These are phyloP conservation scores for Heteropelma amictum DNA, from an alignment of 2,888 invertebrate genomes.

Conservation along the genomic window DNA sequence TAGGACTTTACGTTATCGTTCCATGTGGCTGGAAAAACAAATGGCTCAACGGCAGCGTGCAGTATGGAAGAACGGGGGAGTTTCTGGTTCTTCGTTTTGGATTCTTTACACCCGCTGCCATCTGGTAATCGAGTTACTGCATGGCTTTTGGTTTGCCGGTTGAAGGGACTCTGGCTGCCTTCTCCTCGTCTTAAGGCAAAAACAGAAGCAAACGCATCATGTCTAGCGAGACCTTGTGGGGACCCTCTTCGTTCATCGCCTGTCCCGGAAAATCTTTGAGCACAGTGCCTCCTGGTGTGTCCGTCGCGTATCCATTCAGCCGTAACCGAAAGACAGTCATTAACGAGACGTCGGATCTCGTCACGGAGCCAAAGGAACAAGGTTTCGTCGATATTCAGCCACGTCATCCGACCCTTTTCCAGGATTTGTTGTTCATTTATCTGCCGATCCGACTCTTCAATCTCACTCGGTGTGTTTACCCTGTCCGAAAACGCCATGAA, in stretches of 20 bases:
- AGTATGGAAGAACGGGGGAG: slow-evolving; percentile 5
- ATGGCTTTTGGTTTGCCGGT: not conserved
- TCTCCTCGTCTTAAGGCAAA: slow-evolving; percentile 21
- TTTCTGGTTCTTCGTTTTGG: slow-evolving; percentile 15
- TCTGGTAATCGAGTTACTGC: slow-evolving; percentile 45
- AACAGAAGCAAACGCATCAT: slow-evolving; percentile 24
- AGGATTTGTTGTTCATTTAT: slow-evolving; percentile 22
- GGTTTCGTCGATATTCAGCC: slow-evolving; percentile 27
- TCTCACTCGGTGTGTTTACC: not conserved
- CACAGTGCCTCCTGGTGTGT: slow-evolving; percentile 10
- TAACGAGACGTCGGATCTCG: slow-evolving; percentile 24
- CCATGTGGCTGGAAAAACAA: slow-evolving; percentile 44
- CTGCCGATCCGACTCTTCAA: slow-evolving; percentile 2
- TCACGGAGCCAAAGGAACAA: not conserved
- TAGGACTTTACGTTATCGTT: slow-evolving; percentile 5
- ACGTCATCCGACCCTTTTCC: slow-evolving; percentile 35
- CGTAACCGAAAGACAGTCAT: slow-evolving; percentile 33
- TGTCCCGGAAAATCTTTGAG: not conserved
- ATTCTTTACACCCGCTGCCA: slow-evolving; percentile 45
- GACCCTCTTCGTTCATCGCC: slow-evolving; percentile 47
- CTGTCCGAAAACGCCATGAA: not conserved
- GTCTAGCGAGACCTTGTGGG: too few relatives aligned
- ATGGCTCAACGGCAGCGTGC: slow-evolving; percentile 29
- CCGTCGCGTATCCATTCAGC: slow-evolving; percentile 7
- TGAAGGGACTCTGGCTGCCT: slow-evolving; percentile 29